Percentiles rank a stretch among this genome's conserved stretches.
Evolutionary conservation across 2,113 vertebrate genomes (phyloP).

Genomic region (Callocephalon fimbriatum): DNA sequence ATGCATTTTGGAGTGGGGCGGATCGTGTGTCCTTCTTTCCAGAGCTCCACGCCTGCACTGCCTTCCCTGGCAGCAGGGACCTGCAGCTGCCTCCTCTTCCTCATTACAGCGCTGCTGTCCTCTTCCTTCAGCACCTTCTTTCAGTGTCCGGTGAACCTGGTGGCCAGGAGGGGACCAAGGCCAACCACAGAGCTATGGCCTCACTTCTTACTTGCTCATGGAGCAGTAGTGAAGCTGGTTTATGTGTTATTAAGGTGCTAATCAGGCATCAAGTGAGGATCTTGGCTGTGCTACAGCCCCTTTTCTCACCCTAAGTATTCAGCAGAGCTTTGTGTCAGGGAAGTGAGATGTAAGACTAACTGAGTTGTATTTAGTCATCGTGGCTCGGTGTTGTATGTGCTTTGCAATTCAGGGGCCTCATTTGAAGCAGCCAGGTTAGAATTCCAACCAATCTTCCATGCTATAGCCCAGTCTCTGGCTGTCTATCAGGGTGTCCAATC

Average conservation of each 20-base stretch:
- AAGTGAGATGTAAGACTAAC: not conserved
- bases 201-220: not conserved
- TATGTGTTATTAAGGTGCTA: not conserved
- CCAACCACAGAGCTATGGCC: not conserved
- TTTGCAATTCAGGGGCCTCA: not conserved
- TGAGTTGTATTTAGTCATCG: rapidly evolving
- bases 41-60: not conserved
- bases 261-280: not conserved
- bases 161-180: not conserved
- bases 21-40: not conserved
- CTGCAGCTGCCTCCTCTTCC: not conserved
- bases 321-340: not conserved
- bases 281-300: rapidly evolving
- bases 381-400: rapidly evolving
- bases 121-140: not conserved
- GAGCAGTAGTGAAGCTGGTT: not conserved
- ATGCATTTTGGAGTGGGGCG: rapidly evolving
- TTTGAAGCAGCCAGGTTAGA: not conserved
- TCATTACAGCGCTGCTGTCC: not conserved
- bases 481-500: not conserved
- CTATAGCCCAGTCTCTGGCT: rapidly evolving
- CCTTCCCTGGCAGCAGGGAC: rapidly evolving
- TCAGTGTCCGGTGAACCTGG: not conserved
- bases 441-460: not conserved
- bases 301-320: not conserved